Evolutionary conservation across 2,888 invertebrate species (phyloP), one percentile per base, ranked within the genome.

Genomic region (Trachelus troglodyta): DNA sequence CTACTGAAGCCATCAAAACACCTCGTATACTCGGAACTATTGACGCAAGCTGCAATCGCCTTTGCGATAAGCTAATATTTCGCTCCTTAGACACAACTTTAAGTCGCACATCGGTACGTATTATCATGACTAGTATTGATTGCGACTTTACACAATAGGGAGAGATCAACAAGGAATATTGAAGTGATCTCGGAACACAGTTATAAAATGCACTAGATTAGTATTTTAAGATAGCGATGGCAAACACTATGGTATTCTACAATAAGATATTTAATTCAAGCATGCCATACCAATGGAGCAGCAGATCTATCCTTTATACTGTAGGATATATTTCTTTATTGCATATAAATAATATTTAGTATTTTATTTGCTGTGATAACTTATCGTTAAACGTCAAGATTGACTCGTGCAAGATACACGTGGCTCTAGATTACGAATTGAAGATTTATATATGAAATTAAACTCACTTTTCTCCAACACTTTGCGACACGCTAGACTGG

Each of bases 1-100:
- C 71, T 31, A 15, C 33, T 23, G 31, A 31, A 31, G 31, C 15
- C 76, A 74, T 77, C 81, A 85, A 85, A 83, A 86, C 83, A 85
- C 40, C 68, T 34, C 74, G 23, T 12, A 31, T 30, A 74, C 74
- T 30, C 71, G 71, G 71, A 33, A 23, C 74, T 35, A 74, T 74
- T 74, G 74, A 74, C 74, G 35, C 35, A 74, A 34, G 74, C 74
- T 74, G 74, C 37, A 74, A 74, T 74, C 74, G 34, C n/a, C 35
- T 30, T 34, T 23, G n/a, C 33, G 74, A 74, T 74, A 74, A 34
- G 74, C 34, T 34, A 35, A 74, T n/a, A 23, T n/a, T 34, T 34
- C 37, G 12, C 74, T 71, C 35, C 31, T 74, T 33, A 71, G 71
- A 71, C 71, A 71, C 71, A 71, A 71, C 71, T 71, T 6, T n/a